Evolutionary conservation across 2,113 vertebrate genomes (phyloP), one percentile per base, ranked within the genome.

Genomic region (Blennius ocellaris): DNA sequence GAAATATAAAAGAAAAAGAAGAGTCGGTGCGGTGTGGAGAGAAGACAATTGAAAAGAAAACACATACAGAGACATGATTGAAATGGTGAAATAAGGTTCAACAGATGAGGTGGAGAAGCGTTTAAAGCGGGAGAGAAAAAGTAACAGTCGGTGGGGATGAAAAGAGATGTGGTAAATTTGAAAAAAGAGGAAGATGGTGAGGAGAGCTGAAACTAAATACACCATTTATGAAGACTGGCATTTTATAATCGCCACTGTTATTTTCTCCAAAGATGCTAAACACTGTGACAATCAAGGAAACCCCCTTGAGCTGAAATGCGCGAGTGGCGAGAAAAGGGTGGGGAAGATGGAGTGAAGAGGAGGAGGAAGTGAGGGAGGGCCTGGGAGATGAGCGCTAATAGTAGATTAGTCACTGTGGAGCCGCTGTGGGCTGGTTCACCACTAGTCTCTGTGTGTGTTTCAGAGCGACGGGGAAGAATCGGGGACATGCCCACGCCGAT

Each of bases 371-470:
- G 40, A 38, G 65, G 49, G 61, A 57, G 41, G 53, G 58, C 36
- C 60, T 58, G 69, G 65, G 65, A 84, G 78, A 83, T 73, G 21
- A 84, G 72, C 72, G 71, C 76, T 86, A 83, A 89, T 86, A 74
- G 84, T 77, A 57, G 71, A 82, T 87, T 84, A 82, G 80, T 89
- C 82, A 80, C 76, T 81, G 72, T 78, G 14, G 78, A 79, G 63
- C 74, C 79, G 85, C 84, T 80, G 45, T 66, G 49, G 81, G 78
- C 66, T n/a, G 63, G 15, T 45, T 59, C 74, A 59, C 57, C 71
- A 81, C 61, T 9, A 72, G 69, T 43, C 48, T 11, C 30, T 45
- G 41, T 6, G 5, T 54, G 40, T 38, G 21, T 73, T 45, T 36
- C 50, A 52, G 59, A 54, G 30, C 44, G 43, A 58, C 51, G 48